Conservation (phyloP, 2,888 invertebrate genomes). For the Eurois occulta region DNA sequence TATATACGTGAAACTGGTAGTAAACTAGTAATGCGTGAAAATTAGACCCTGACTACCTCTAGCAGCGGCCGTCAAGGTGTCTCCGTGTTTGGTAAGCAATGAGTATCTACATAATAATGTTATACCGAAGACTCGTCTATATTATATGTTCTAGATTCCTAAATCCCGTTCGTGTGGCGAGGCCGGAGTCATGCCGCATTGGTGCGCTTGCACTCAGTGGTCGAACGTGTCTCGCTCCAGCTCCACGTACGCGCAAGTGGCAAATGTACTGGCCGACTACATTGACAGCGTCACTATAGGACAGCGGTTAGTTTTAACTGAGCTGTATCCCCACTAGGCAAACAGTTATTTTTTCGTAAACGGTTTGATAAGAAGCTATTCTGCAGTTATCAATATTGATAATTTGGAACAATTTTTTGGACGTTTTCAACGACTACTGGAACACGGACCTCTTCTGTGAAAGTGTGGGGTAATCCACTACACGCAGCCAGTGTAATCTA, state of each 20-base stretch:
- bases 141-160: conserved; percentile 89
- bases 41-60: neutral
- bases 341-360: too few species aligned
- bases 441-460: too few species aligned
- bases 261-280: conserved; percentile 90
- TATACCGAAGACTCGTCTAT: neutral
- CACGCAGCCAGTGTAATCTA: too few species aligned
- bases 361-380: too few species aligned
- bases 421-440: too few species aligned
- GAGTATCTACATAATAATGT: neutral
- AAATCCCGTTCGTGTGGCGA: conserved; percentile 94
- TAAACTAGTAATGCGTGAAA: neutral
- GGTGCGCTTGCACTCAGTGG: conserved; percentile 98
- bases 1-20: neutral
- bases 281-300: conserved; percentile 82
- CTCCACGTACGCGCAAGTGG: conserved; percentile 88
- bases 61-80: neutral
- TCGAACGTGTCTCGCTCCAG: conserved; percentile 89
- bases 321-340: neutral
- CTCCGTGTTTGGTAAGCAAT: neutral
- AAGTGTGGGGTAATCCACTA: too few species aligned
- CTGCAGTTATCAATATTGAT: too few species aligned
- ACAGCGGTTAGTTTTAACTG: conserved; percentile 27
- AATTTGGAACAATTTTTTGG: too few species aligned
- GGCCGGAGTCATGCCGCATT: conserved; percentile 97